Base-by-base conservation (phyloP, 2,797 vertebrate species). In the Ceyx erithaca region DNA sequence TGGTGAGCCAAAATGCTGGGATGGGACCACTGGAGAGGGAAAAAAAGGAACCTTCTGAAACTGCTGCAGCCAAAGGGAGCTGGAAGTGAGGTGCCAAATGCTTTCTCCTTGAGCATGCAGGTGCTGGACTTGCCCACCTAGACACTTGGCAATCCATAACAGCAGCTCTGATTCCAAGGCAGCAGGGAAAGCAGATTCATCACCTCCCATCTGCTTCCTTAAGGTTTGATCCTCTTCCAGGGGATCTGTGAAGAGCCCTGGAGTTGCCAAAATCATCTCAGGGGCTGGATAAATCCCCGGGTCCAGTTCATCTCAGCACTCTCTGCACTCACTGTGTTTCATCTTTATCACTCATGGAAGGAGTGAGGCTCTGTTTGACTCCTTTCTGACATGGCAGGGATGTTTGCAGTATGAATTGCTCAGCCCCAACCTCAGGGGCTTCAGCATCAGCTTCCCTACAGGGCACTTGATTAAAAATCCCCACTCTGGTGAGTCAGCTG, bases 221-320 rank as follows among this genome's bases (percentile, higher is more conserved):
- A 86, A 90, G 66, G 52, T 86, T 80, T 91, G 75, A 73, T 94
- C 52, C 68, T 86, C 45, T 67, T 81, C 90, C 92, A 94, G 67
- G 51, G 63, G 22, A 88, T 79, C 37, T 68, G 49, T 51, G 86
- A 77, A 82, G 61, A 81, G 52, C 54, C 78, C 75, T 81, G n/a
- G 14, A 40, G 25, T 69, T 93, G 77, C 90, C 83, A 86, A 81
- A 86, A 79, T 57, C 37, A 4, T 86, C 77, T 55, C 45, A 23
- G 52, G 64, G 71, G 52, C 71, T 86, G 0, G 0, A 30, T 71
- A 89, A 82, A 80, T 71, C 61, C 45, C 41, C 4, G 8, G 26
- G 62, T 48, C 48, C 19, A 12, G 7, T 79, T 91, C 31, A 13
- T 52, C n/a, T 61, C 6, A 10, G 41, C 85, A 35, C 58, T 85